phyloP scores from a whole-genome alignment of 2,113 vertebrate species.

The Antechinus stuartii region DNA sequence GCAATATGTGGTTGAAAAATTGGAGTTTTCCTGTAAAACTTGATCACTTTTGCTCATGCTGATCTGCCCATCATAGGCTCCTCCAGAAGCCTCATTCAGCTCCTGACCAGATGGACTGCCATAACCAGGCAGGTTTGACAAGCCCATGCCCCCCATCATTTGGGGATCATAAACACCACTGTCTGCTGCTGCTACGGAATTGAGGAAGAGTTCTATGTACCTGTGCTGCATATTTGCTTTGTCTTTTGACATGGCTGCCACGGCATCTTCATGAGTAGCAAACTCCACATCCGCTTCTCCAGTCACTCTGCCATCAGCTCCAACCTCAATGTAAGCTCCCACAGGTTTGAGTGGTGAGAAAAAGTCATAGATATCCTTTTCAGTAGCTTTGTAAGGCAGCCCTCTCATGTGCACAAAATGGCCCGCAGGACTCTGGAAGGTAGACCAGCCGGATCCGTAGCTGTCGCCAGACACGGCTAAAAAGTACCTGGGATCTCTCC shows the following conservation, averaged over 20 bases:
- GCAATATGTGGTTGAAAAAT: slow-evolving; percentile 69
- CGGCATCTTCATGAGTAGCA: slow-evolving; percentile 96
- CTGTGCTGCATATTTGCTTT: slow-evolving; percentile 98
- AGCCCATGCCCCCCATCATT: slow-evolving; percentile 94
- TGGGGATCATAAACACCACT: slow-evolving; percentile 94
- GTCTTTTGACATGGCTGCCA: slow-evolving; percentile 98
- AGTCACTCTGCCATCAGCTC: slow-evolving; percentile 95
- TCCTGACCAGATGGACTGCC: slow-evolving; percentile 90
- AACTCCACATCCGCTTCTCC: slow-evolving; percentile 98
- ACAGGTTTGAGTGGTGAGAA: slow-evolving; percentile 99
- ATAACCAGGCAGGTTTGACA: slow-evolving; percentile 92
- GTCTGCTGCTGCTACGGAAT: slow-evolving; percentile 96
- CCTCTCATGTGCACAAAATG: slow-evolving; percentile 99
- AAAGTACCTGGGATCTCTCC: slow-evolving; percentile 29
- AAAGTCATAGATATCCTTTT: slow-evolving; percentile 98
- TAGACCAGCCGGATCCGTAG: slow-evolving; percentile 92
- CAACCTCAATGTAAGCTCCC: slow-evolving; percentile 96
- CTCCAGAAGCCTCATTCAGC: slow-evolving; percentile 93
- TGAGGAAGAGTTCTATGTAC: slow-evolving; percentile 96
- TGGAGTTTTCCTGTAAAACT: slow-evolving; percentile 61
- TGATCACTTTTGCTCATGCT: slow-evolving; percentile 93
- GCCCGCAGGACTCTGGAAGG: slow-evolving; percentile 98
- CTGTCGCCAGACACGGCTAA: slow-evolving; percentile 88
- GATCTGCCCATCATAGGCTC: slow-evolving; percentile 93
- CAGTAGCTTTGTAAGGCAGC: slow-evolving; percentile 95